Percentiles rank a stretch among this genome's conserved stretches.
Evolutionary conservation across 1,140 invertebrate species (phyloP).

Genomic region (Dreissena rostriformis): DNA sequence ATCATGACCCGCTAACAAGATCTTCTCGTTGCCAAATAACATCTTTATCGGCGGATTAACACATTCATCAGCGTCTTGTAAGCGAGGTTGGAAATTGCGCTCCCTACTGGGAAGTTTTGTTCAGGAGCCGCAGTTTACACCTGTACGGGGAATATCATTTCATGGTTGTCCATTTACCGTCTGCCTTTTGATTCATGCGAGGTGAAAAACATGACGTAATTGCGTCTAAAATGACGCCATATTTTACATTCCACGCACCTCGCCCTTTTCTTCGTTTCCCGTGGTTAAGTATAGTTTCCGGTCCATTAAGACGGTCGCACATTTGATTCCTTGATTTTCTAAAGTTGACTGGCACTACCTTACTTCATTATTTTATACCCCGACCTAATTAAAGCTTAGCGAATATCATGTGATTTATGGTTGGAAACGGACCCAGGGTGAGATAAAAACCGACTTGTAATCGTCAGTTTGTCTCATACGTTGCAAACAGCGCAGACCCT

Average conservation of each 20-base stretch:
- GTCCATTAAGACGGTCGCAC: slow-evolving; percentile 18
- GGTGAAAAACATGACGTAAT: slow-evolving; percentile 22
- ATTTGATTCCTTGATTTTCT: no score
- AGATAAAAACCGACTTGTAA: no score
- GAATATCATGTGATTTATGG: no score
- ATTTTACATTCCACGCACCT: slow-evolving; percentile 34
- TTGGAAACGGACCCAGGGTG: no score
- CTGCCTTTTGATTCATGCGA: slow-evolving; percentile 12
- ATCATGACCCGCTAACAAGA: slow-evolving; percentile 54
- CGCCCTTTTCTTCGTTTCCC: neutral
- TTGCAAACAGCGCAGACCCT: no score
- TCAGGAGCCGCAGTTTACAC: slow-evolving; percentile 27
- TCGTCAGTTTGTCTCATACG: no score
- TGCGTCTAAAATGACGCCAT: slow-evolving; percentile 38
- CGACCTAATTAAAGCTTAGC: no score
- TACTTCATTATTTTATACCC: no score
- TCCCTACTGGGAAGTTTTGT: slow-evolving; percentile 20
- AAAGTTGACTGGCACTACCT: no score
- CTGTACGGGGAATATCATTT: slow-evolving; percentile 49
- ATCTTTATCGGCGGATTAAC: slow-evolving; percentile 50
- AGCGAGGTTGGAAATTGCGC: slow-evolving; percentile 25
- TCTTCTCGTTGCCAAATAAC: slow-evolving; percentile 54
- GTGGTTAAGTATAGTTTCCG: slow-evolving; percentile 44
- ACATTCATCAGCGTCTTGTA: slow-evolving; percentile 7
- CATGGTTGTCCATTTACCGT: slow-evolving; percentile 38